Base-by-base conservation (phyloP, 1,140 invertebrate species). In the Brachionus plicatilis region DNA sequence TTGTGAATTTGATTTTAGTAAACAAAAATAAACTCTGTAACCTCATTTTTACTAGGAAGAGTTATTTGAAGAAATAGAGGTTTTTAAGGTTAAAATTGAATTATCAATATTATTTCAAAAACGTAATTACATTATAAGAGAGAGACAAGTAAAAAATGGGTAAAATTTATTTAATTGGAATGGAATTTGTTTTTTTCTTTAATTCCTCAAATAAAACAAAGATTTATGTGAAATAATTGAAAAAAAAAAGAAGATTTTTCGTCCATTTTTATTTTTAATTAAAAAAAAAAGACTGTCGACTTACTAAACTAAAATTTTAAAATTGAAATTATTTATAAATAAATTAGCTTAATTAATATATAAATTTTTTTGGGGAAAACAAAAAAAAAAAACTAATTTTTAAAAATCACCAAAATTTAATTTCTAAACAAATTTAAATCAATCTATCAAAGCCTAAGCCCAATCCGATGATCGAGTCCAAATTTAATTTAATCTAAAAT, bases 401-500 rank as follows among this genome's bases (percentile, higher is more conserved):
- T 20, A 45, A 72, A 72, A 72, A 47, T 72, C 68, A 72, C 68
- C 68, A 72, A 76, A 76, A 50, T n/a, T 76, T 11, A 37, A 50
- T 24, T 47, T 75, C 20, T 75, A 24, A 29, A 20, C 11, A 45
- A 7, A 47, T 45, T 29, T 4, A 9, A 37, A 33, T 70, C 14
- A 70, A 37, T 60, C 20, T 27, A 33, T 33, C 53, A 56, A 29
- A 41, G 68, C 66, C 68, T 17, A 41, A 72, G 24, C 43, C 14
- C 37, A 72, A 72, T 47, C 41, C 43, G 70, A 17, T 47, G 70
- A 47, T 72, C 2, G 17, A 47, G 1, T 9, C 12, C 14, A 7
- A 78, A 78, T 24, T 24, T 24, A 78, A 78, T 78, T 43, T n/a
- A 78, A 78, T 78, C 53, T 60, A 60, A 24, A 53, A n/a, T 53